Percentiles rank a stretch among this genome's conserved stretches.
phyloP scores from a whole-genome alignment of 2,797 vertebrate species.

The Dryobates pubescens region DNA sequence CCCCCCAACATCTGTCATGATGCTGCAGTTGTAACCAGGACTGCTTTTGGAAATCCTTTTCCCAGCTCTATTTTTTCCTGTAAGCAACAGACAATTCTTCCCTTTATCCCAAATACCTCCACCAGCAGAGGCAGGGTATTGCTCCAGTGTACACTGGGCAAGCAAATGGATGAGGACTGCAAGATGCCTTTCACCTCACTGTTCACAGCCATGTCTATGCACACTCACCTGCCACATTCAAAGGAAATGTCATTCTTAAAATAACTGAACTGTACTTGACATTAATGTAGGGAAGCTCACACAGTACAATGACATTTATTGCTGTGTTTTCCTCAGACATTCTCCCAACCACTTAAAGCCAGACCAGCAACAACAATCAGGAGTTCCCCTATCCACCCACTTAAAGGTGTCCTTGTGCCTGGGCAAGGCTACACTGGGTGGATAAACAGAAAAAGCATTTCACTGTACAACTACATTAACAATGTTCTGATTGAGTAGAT shows the following conservation, averaged over 20 bases:
- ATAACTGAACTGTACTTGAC: not conserved
- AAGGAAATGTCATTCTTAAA: not conserved
- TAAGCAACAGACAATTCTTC: not conserved
- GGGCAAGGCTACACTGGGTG: not conserved
- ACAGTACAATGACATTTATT: not conserved
- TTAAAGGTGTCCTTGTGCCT: rapidly evolving
- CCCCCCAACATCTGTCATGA: not conserved
- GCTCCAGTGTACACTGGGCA: not conserved
- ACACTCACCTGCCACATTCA: not conserved
- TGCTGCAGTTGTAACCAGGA: not conserved
- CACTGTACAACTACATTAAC: not conserved
- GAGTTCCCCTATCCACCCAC: not conserved
- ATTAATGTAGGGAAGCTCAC: rapidly evolving
- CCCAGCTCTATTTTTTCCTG: not conserved
- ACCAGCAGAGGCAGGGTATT: not conserved
- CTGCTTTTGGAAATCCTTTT: not conserved
- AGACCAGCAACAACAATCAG: not conserved
- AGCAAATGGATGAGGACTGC: not conserved
- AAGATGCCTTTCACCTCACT: not conserved
- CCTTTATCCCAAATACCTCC: not conserved
- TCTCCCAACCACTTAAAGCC: not conserved
- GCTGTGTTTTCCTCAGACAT: not conserved
- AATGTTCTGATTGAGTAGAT: not conserved
- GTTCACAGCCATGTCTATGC: not conserved
- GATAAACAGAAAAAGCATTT: too few relatives aligned